Evolutionary conservation across 2,888 invertebrate species (phyloP), one percentile per base, ranked within the genome.

Genomic region (Pammene aurita): DNA sequence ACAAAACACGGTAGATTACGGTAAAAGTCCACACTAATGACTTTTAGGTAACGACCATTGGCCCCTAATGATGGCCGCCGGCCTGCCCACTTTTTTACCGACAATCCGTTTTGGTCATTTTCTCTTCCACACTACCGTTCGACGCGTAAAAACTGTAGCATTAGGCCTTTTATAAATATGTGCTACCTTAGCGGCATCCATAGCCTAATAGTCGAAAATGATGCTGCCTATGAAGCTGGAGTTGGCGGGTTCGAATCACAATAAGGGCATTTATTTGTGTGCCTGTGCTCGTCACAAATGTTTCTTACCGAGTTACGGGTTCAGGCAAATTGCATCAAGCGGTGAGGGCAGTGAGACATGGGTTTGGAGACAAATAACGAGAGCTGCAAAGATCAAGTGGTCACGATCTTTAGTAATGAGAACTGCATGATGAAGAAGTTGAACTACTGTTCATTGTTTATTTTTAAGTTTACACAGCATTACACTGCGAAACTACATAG

Each of bases 31-130:
- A 85, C 80, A 84, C 87, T 92, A 92, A 92, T 91, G 92, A 90
- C 86, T 90, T 92, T 91, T 89, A 84, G 88, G 92, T 91, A 90
- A 87, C 91, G 88, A 89, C 90, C 90, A 92, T 92, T 92, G 92
- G 92, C 83, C 84, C 84, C 73, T 81, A 84, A 90, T 92, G 92
- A 92, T 91, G 85, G 80, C 76, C 77, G 71, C 79, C 86, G 62
- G 89, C 84, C 92, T 77, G 79, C 92, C 92, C 90, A 90, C 91
- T 91, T 90, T 89, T 90, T 90, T 88, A 87, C 85, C 80, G 80
- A 80, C 84, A 84, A 86, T 90, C 86, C 84, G 86, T 87, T 89
- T 88, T 82, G 86, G 87, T 89, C 86, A 88, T 89, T 87, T 88
- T 82, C 84, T 52, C 50, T 50, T 35, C 48, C 61, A 61, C 61